phyloP scores from a whole-genome alignment of 1,140 invertebrate genomes.

The Mizuhopecten yessoensis region DNA sequence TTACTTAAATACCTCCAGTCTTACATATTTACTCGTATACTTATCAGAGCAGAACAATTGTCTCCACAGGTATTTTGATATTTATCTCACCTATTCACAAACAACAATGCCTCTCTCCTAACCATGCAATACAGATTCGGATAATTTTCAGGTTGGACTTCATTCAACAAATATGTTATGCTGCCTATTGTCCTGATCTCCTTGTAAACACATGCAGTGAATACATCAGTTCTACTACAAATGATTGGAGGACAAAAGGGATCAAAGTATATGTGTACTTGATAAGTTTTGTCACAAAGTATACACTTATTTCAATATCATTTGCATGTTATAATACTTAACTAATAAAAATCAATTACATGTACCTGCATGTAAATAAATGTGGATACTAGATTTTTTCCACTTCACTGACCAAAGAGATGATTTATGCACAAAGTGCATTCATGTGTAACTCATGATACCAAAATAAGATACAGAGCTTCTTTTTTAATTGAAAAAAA shows the following conservation, averaged over 20 bases:
- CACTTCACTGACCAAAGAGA: neutral
- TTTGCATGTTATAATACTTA: neutral
- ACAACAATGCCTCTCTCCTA: neutral
- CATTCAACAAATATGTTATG: neutral
- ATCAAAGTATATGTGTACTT: neutral
- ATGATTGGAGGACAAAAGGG: neutral
- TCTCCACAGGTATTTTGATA: constrained; percentile 38
- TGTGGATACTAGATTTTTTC: neutral
- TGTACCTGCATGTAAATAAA: neutral
- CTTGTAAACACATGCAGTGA: neutral
- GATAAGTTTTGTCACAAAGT: neutral
- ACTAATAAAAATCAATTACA: neutral
- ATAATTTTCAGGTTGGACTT: neutral
- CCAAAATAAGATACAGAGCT: neutral
- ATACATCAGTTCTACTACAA: neutral
- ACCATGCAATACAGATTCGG: constrained; percentile 5
- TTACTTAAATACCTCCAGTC: neutral
- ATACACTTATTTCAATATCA: neutral
- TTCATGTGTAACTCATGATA: neutral
- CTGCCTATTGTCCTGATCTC: neutral
- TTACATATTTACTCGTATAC: constrained; percentile 22
- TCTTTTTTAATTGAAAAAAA: neutral
- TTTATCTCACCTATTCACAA: constrained; percentile 26
- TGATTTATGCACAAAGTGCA: neutral
- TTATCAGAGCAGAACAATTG: constrained; percentile 19